A percentile compares a stretch with the other conserved stretches of the same genome.
Evolutionary conservation across 2,888 invertebrate species (phyloP).

Genomic region (Stratiomys singularior): DNA sequence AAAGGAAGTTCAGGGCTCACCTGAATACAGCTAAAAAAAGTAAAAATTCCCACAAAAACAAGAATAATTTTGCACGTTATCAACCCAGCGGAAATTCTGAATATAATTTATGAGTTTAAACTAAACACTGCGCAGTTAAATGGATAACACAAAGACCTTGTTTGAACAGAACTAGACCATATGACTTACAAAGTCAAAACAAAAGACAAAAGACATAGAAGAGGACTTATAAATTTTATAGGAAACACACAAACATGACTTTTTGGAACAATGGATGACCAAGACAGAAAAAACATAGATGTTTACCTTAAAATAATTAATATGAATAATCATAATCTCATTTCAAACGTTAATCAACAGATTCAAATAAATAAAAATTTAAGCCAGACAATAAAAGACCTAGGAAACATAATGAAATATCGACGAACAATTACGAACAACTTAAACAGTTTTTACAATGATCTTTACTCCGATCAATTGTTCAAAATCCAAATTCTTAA

Average conservation of each 20-base stretch:
- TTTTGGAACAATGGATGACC: constrained; percentile 46
- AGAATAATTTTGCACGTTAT: too few species aligned
- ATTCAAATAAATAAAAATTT: constrained; percentile 46
- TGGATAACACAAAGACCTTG: constrained; percentile 11
- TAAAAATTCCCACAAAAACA: too few species aligned
- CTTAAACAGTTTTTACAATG: background rate
- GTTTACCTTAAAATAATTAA: constrained; percentile 31
- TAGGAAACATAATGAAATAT: constrained; percentile 5
- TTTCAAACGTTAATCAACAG: constrained; percentile 47
- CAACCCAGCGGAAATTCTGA: too few species aligned
- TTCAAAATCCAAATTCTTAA: constrained; percentile 32
- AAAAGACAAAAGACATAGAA: constrained; percentile 42
- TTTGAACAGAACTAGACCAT: constrained; percentile 21
- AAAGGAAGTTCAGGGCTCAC: too few species aligned
- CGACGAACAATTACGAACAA: background rate
- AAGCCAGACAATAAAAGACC: constrained; percentile 13
- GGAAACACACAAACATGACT: constrained; percentile 40
- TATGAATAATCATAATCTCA: constrained; percentile 37
- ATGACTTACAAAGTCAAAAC: constrained; percentile 28
- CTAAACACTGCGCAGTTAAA: constrained; percentile 3
- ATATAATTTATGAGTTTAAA: too few species aligned
- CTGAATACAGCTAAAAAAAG: too few species aligned
- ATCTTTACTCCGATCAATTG: constrained; percentile 1
- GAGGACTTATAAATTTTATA: constrained; percentile 41
- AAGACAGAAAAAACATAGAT: constrained; percentile 46